These are phyloP conservation scores for Epizoanthus fatuus DNA, from an alignment of 92 coral and sea anemone species.

Conservation along the genomic window DNA sequence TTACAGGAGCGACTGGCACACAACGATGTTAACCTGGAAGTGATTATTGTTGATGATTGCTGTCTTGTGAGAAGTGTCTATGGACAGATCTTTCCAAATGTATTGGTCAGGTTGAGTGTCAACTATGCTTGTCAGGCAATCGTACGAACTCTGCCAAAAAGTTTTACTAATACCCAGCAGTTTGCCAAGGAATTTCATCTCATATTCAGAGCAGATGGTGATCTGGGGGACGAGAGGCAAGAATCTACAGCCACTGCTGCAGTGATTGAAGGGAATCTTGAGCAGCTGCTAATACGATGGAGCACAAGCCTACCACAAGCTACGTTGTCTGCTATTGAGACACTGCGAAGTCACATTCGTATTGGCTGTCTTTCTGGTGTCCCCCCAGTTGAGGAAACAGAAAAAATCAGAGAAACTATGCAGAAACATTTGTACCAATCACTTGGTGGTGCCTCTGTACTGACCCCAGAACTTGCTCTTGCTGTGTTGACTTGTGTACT, in stretches of 20 bases:
- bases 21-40: slow-evolving; percentile 68
- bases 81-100: slow-evolving; percentile 52
- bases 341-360: slow-evolving; percentile 67
- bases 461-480: slow-evolving; percentile 82
- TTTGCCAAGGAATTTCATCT: slow-evolving; percentile 75
- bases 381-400: slow-evolving; percentile 82
- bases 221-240: slow-evolving; percentile 61
- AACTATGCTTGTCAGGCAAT: slow-evolving; percentile 67
- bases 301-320: slow-evolving; percentile 37
- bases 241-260: slow-evolving; percentile 58
- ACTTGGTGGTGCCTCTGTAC: slow-evolving; percentile 69
- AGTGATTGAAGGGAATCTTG: slow-evolving; percentile 71
- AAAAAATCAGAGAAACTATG: slow-evolving; percentile 67
- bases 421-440: slow-evolving; percentile 74
- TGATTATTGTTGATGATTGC: slow-evolving; percentile 81
- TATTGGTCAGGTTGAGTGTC: slow-evolving; percentile 28
- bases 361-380: slow-evolving; percentile 79
- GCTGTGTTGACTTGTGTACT: slow-evolving; percentile 72
- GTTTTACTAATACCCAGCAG: slow-evolving; percentile 35
- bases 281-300: slow-evolving; percentile 63
- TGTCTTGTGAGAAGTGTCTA: slow-evolving; percentile 65
- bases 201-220: slow-evolving; percentile 67
- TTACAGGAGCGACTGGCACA: slow-evolving; percentile 52
- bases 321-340: slow-evolving; percentile 63
- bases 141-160: slow-evolving; percentile 60